Evolutionary conservation across 1,140 invertebrate species (phyloP).

Genomic region (Drosophila ogumai): DNA sequence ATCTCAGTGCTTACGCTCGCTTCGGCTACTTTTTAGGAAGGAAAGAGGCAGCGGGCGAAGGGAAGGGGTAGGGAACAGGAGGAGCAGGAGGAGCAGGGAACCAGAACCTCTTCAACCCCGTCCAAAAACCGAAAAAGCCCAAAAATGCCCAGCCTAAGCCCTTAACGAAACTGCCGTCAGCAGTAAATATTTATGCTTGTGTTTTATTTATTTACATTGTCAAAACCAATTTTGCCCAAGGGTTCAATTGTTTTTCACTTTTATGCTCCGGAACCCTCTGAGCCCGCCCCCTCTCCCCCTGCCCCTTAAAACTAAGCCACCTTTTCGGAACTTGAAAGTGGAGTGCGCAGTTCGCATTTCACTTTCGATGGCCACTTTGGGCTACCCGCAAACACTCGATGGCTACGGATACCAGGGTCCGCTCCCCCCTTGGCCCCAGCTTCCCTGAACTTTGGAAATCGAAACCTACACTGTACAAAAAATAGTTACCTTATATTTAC

Average conservation of each 20-base stretch:
- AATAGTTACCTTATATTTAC: background rate
- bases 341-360: slow-evolving; percentile 48
- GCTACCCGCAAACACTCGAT: slow-evolving; percentile 53
- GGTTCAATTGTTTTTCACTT: slow-evolving; percentile 84
- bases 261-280: slow-evolving; percentile 48
- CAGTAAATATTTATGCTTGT: slow-evolving; percentile 84
- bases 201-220: slow-evolving; percentile 84
- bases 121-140: slow-evolving; percentile 1
- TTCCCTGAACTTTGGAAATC: background rate
- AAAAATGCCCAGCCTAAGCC: slow-evolving; percentile 35
- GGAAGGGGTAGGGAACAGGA: background rate
- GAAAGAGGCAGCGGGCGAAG: no score
- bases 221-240: slow-evolving; percentile 83
- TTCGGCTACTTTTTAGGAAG: slow-evolving; percentile 12
- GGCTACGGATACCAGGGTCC: background rate
- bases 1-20: slow-evolving; percentile 68
- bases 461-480: background rate
- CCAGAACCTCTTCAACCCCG: background rate
- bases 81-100: no score
- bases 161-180: slow-evolving; percentile 65
- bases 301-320: background rate
- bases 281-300: background rate
- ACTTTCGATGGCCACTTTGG: slow-evolving; percentile 64
- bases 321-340: slow-evolving; percentile 12
- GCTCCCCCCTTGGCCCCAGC: background rate